These are phyloP conservation scores for Drosophila maculinotata DNA, from an alignment of 2,888 invertebrate species.

Conservation along the genomic window DNA sequence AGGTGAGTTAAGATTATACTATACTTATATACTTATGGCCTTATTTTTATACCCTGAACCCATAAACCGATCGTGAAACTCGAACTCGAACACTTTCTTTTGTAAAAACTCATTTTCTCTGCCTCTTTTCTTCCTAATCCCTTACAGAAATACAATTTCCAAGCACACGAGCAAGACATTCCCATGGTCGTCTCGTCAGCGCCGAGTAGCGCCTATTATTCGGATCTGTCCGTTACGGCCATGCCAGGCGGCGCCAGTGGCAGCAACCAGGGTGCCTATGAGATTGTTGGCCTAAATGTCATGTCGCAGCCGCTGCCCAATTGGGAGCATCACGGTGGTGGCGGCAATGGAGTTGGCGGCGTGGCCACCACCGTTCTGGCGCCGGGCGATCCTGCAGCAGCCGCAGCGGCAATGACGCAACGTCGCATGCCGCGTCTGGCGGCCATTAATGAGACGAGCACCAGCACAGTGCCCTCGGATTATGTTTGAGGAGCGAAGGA, in stretches of 20 bases:
- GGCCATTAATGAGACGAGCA: slow-evolving; percentile 87
- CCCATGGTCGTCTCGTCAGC: slow-evolving; percentile 87
- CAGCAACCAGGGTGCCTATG: slow-evolving; percentile 87
- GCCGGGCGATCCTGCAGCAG: slow-evolving; percentile 36
- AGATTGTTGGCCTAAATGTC: slow-evolving; percentile 87
- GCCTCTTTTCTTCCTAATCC: background rate
- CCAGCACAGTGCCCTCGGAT: slow-evolving; percentile 87
- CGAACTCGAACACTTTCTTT: too few relatives aligned
- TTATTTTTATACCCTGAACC: too few relatives aligned
- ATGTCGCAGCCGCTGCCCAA: slow-evolving; percentile 85
- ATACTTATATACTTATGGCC: too few relatives aligned
- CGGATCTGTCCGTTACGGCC: slow-evolving; percentile 88
- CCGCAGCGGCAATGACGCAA: slow-evolving; percentile 72
- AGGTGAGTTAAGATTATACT: slow-evolving; percentile 69
- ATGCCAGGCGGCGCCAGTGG: slow-evolving; percentile 84
- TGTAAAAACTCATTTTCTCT: too few relatives aligned
- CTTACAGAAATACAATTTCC: slow-evolving; percentile 83
- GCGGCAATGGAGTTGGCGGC: slow-evolving; percentile 28
- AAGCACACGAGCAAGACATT: slow-evolving; percentile 85
- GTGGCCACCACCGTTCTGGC: slow-evolving; percentile 47
- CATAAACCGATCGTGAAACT: too few relatives aligned
- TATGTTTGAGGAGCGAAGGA: slow-evolving; percentile 85
- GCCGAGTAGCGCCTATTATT: slow-evolving; percentile 91
- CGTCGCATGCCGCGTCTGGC: slow-evolving; percentile 85
- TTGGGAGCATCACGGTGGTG: slow-evolving; percentile 83